Percentiles rank a stretch among this genome's conserved stretches.
Evolutionary conservation across 1,140 invertebrate genomes (phyloP).

Genomic region (Cydia splendana): DNA sequence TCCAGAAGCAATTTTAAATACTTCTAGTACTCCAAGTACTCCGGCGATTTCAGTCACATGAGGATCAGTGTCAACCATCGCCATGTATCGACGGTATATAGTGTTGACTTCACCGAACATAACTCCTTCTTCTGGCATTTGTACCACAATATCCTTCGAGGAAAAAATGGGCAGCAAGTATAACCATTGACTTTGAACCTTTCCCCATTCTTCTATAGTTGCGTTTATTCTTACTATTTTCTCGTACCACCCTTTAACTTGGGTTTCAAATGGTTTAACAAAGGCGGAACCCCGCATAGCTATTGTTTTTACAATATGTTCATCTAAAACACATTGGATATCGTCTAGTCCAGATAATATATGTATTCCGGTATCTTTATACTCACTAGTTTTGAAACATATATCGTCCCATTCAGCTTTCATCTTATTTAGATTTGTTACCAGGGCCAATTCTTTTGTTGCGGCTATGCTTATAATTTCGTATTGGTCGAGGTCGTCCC

Average conservation of each 20-base stretch:
- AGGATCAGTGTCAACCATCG: conserved; percentile 85
- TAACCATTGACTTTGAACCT: conserved; percentile 93
- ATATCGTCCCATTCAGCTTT: conserved; percentile 91
- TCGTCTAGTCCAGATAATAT: conserved; percentile 92
- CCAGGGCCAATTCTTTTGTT: conserved; percentile 91
- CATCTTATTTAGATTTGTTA: conserved; percentile 91
- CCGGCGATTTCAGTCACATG: conserved; percentile 88
- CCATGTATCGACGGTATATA: conserved; percentile 91
- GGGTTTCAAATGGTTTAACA: conserved; percentile 92
- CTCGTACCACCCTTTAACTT: conserved; percentile 91
- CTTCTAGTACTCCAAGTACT: conserved; percentile 86
- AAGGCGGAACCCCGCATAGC: conserved; percentile 95
- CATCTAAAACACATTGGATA: conserved; percentile 91
- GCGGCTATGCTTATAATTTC: conserved; percentile 95
- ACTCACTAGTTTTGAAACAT: conserved; percentile 85
- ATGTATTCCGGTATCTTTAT: conserved; percentile 89
- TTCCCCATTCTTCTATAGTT: conserved; percentile 93
- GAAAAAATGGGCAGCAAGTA: conserved; percentile 96
- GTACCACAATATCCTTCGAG: conserved; percentile 94
- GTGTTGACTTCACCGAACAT: conserved; percentile 88
- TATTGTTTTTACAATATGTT: conserved; percentile 93
- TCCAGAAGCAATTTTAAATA: conserved; percentile 85
- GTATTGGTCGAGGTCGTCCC: conserved; percentile 87
- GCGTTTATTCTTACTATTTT: conserved; percentile 88
- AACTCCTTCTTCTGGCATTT: conserved; percentile 94